A percentile compares a stretch with the other conserved stretches of the same genome.
phyloP scores from a whole-genome alignment of 2,113 vertebrate species.

The Falco punctatus region DNA sequence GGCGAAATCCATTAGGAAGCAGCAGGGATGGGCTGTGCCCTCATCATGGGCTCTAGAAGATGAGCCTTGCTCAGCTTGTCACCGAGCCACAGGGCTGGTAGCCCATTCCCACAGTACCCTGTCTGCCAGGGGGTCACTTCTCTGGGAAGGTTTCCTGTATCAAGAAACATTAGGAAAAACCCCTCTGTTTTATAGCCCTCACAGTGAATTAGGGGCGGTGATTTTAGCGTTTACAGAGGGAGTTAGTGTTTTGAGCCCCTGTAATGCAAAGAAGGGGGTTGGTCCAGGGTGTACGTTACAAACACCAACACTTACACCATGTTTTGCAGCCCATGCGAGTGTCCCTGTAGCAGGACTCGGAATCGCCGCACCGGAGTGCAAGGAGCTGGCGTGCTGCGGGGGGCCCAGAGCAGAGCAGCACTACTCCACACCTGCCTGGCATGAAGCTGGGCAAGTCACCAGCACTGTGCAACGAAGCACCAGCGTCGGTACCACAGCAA shows the following conservation, averaged over 20 bases:
- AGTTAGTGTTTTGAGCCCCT: not conserved
- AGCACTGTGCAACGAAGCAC: rapidly evolving
- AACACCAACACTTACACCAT: not conserved
- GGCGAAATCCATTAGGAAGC: not conserved
- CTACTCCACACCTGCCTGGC: rapidly evolving
- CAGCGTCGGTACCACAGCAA: not conserved
- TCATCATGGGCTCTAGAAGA: not conserved
- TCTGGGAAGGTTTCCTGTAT: not conserved
- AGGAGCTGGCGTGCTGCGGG: not conserved
- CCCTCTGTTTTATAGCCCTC: not conserved
- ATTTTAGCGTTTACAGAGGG: not conserved
- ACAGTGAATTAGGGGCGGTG: not conserved
- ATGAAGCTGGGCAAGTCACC: rapidly evolving
- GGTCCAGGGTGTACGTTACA: not conserved
- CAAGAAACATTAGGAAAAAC: not conserved
- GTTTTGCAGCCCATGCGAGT: rapidly evolving
- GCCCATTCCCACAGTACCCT: not conserved
- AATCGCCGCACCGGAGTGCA: not conserved
- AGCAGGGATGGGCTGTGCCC: not conserved
- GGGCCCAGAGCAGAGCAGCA: rapidly evolving
- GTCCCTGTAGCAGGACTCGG: not conserved
- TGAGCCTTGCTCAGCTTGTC: not conserved
- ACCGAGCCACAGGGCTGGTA: not conserved
- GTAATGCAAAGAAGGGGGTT: rapidly evolving
- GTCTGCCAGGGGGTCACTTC: not conserved